Percentiles rank a stretch among this genome's conserved stretches.
Conservation (phyloP, 1,140 invertebrate genomes). For the Mercenaria mercenaria region DNA sequence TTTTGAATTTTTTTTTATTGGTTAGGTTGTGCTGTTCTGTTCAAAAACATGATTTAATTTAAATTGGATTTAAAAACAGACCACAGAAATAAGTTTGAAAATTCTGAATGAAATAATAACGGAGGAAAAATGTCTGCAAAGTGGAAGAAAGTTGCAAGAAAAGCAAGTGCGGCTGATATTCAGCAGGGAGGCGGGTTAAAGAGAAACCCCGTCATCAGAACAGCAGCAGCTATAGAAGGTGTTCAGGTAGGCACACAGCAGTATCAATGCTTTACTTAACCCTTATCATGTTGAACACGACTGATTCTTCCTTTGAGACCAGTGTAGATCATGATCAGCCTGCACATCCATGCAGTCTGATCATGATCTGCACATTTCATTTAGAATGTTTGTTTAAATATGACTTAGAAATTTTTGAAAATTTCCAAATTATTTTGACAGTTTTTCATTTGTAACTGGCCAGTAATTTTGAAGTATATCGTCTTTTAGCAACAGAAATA, state of each 20-base stretch:
- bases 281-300: too few species aligned
- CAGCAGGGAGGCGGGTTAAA: neutral
- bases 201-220: conserved; percentile 17
- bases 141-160: conserved; percentile 37
- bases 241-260: conserved; percentile 12
- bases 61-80: neutral
- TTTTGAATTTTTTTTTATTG: neutral
- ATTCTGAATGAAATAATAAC: neutral
- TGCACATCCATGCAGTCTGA: too few species aligned
- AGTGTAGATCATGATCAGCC: too few species aligned
- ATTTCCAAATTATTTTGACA: too few species aligned
- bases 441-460: too few species aligned
- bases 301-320: too few species aligned
- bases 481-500: too few species aligned
- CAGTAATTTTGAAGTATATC: too few species aligned
- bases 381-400: too few species aligned
- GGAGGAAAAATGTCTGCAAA: conserved; percentile 35
- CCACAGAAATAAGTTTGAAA: neutral
- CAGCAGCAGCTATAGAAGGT: conserved; percentile 21
- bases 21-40: neutral
- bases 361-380: neutral
- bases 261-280: too few species aligned
- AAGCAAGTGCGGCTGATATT: conserved; percentile 28
- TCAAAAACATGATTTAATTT: neutral
- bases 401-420: too few species aligned